These are phyloP conservation scores for Lonchura striata DNA, from an alignment of 2,113 vertebrate species.

Conservation along the genomic window DNA sequence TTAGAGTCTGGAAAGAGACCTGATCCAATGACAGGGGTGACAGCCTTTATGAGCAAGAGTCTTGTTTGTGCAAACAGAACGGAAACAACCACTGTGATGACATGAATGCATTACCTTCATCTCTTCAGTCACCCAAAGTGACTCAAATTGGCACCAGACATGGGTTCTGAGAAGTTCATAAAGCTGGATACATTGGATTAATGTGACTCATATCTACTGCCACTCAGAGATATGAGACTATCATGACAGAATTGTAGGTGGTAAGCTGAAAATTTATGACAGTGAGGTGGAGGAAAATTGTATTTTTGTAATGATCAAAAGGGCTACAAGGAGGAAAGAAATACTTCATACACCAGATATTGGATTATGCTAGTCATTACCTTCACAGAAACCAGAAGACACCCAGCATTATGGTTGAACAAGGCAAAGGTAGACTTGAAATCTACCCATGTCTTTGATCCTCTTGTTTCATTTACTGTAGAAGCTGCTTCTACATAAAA, in stretches of 20 bases:
- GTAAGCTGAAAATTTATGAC: not conserved
- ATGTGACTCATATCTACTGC: not conserved
- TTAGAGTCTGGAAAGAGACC: not conserved
- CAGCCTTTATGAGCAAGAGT: not conserved
- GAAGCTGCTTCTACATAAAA: not conserved
- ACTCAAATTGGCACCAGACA: not conserved
- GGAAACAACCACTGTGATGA: rapidly evolving
- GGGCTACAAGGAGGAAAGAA: not conserved
- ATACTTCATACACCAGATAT: not conserved
- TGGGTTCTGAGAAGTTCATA: not conserved
- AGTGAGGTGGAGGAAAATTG: not conserved
- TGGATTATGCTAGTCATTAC: rapidly evolving
- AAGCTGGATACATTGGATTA: not conserved
- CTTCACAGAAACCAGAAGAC: not conserved
- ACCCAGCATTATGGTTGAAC: not conserved
- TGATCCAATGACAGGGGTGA: rapidly evolving
- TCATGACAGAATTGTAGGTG: not conserved
- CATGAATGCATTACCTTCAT: not conserved
- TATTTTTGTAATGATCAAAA: not conserved
- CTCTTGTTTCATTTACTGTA: not conserved
- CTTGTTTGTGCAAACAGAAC: rapidly evolving
- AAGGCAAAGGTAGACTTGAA: not conserved
- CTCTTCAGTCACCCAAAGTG: not conserved
- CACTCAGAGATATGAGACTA: not conserved
- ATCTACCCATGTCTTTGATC: too few species aligned